Conservation (phyloP, 2,113 vertebrate species). For the Centrocercus urophasianus region DNA sequence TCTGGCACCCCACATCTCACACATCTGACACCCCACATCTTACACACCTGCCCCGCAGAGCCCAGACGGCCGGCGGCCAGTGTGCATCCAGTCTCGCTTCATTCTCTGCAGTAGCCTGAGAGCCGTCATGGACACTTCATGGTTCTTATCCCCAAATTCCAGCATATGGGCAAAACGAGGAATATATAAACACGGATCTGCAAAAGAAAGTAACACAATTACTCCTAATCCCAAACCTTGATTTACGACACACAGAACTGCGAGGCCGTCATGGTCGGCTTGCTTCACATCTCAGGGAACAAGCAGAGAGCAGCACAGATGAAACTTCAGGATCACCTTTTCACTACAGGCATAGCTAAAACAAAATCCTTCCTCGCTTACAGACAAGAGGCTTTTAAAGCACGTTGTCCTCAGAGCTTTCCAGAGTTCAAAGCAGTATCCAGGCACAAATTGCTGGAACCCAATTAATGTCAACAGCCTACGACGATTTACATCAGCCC, state of each 20-base stretch:
- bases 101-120: constrained; percentile 93
- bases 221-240: background rate
- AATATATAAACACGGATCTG: constrained; percentile 97
- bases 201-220: background rate
- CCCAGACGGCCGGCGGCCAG: constrained; percentile 92
- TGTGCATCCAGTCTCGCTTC: constrained; percentile 99
- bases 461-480: background rate
- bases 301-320: background rate
- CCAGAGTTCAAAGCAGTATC: background rate
- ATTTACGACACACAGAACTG: background rate
- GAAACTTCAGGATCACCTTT: background rate
- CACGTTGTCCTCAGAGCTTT: background rate
- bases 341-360: background rate
- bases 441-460: background rate
- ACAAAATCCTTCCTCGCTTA: background rate
- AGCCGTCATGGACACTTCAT: constrained; percentile 97
- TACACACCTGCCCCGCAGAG: constrained; percentile 92
- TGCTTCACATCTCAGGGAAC: background rate
- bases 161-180: constrained; percentile 96
- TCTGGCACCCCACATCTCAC: rapidly evolving
- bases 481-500: background rate
- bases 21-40: background rate
- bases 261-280: background rate
- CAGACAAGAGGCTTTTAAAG: background rate
- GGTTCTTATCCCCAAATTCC: constrained; percentile 97